Percentiles rank a stretch among this genome's conserved stretches.
These are phyloP conservation scores for Philonicus albiceps DNA, from an alignment of 2,888 invertebrate species.

Conservation along the genomic window DNA sequence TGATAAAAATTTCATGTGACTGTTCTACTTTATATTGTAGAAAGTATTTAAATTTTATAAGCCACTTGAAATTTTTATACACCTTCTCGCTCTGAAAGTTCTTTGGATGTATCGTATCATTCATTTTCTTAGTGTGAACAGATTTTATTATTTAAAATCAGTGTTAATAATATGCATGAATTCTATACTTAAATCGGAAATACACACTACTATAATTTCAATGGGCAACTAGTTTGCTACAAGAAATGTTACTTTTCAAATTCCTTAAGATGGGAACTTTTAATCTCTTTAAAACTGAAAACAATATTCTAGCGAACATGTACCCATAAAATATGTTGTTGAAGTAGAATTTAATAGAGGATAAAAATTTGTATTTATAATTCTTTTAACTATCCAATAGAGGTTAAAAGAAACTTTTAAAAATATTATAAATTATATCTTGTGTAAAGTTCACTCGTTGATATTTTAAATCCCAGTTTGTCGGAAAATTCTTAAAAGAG, in stretches of 20 bases:
- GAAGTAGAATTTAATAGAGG: no score
- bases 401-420: no score
- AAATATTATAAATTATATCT: not conserved
- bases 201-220: not conserved
- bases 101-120: not conserved
- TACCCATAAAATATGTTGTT: no score
- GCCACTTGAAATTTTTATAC: slow-evolving; percentile 26
- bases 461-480: not conserved
- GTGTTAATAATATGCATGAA: not conserved
- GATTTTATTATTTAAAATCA: not conserved
- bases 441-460: not conserved
- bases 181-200: not conserved
- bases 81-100: not conserved
- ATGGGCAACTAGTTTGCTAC: not conserved
- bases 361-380: no score
- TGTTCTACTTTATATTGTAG: not conserved
- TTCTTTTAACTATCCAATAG: no score
- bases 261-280: no score
- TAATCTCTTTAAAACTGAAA: no score
- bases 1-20: slow-evolving; percentile 21
- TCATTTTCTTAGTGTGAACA: not conserved
- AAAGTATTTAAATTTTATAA: not conserved
- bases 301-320: no score
- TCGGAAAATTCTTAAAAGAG: no score
- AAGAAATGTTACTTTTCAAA: not conserved